Evolutionary conservation across 1,140 invertebrate species (phyloP).

Genomic region (Mesaphorura yosii): DNA sequence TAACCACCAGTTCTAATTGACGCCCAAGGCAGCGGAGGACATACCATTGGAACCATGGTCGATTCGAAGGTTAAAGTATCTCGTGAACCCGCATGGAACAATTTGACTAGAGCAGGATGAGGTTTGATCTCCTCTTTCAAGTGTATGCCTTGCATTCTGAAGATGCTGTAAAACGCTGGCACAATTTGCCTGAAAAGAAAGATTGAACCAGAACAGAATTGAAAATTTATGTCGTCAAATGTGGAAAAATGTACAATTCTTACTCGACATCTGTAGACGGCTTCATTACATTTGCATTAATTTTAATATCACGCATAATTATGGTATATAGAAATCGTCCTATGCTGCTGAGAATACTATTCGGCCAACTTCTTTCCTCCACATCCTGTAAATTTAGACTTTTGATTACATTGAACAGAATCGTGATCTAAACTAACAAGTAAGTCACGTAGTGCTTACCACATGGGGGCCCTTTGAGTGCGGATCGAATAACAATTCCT

Average conservation of each 20-base stretch:
- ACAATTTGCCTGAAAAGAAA: conserved; percentile 39
- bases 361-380: conserved; percentile 52
- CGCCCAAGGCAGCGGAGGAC: conserved; percentile 72
- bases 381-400: conserved; percentile 36
- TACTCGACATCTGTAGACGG: conserved; percentile 43
- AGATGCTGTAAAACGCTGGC: conserved; percentile 72
- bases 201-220: background rate
- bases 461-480: conserved; percentile 47
- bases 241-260: conserved; percentile 35
- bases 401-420: conserved; percentile 7
- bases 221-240: background rate
- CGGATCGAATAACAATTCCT: conserved; percentile 45
- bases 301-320: conserved; percentile 70
- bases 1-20: conserved; percentile 57
- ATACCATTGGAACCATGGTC: conserved; percentile 56
- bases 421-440: background rate
- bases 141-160: conserved; percentile 50
- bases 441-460: conserved; percentile 30
- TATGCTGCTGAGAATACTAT: conserved; percentile 45
- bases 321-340: conserved; percentile 80
- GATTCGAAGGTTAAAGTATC: conserved; percentile 58
- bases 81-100: conserved; percentile 53
- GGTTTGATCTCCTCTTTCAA: conserved; percentile 69
- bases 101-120: conserved; percentile 56
- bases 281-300: conserved; percentile 56